A percentile compares a stretch with the other conserved stretches of the same genome.
These are phyloP conservation scores for Xanthia icteritia DNA, from an alignment of 2,888 invertebrate genomes.

Conservation along the genomic window DNA sequence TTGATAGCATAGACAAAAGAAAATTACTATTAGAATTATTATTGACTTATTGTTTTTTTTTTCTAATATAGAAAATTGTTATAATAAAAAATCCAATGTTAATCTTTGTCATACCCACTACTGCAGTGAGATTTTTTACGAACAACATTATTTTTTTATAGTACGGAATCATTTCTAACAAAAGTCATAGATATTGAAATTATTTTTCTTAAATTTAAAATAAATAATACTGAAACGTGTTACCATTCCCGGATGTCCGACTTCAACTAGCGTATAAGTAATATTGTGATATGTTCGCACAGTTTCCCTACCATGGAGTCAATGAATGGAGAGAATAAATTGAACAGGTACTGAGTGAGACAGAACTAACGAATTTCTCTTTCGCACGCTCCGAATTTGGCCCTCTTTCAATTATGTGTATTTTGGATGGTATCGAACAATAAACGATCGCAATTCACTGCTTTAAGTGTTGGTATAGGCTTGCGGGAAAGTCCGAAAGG, in stretches of 20 bases:
- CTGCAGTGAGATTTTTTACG: no score
- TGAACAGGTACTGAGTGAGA: conserved; percentile 92
- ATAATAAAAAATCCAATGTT: no score
- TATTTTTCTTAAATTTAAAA: not conserved
- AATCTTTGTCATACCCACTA: no score
- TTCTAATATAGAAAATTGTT: not conserved
- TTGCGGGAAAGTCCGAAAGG: no score
- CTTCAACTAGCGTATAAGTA: conserved; percentile 68
- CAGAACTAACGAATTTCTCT: conserved; percentile 75
- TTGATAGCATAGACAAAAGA: not conserved
- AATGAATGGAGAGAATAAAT: conserved; percentile 89
- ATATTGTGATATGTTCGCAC: conserved; percentile 87
- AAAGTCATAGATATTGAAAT: no score
- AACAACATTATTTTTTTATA: not conserved
- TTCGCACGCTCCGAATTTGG: conserved; percentile 75
- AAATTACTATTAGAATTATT: not conserved
- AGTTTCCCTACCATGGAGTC: conserved; percentile 89
- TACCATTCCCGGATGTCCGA: conserved; percentile 36
- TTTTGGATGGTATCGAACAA: not conserved
- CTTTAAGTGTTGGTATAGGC: not conserved
- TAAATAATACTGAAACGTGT: conserved; percentile 47
- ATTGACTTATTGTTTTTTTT: not conserved
- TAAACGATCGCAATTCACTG: not conserved
- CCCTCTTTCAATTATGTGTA: conserved; percentile 75
- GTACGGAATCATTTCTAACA: not conserved